Percentiles rank a stretch among this genome's conserved stretches.
phyloP scores from a whole-genome alignment of 2,888 invertebrate species.

The Ethmia dodecea region DNA sequence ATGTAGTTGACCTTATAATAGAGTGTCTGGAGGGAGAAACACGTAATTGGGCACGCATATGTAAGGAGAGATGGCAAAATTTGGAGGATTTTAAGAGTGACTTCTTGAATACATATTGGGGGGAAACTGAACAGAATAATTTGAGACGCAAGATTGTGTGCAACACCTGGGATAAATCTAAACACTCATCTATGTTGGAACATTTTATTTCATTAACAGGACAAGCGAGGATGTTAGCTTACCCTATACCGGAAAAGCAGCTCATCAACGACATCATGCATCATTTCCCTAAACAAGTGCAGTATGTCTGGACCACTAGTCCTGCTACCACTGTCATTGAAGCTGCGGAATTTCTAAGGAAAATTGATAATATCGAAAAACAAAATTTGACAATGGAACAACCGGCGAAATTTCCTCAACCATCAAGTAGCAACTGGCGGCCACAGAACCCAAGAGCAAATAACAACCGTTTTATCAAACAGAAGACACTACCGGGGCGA shows the following conservation, averaged over 20 bases:
- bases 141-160: neutral
- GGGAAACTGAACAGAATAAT: neutral
- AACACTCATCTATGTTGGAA: neutral
- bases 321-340: too few relatives aligned
- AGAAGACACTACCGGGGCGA: too few relatives aligned
- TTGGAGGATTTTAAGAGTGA: constrained; percentile 2
- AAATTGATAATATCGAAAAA: too few relatives aligned
- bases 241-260: neutral
- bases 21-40: constrained; percentile 1
- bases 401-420: too few relatives aligned
- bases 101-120: neutral
- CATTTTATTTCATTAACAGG: neutral
- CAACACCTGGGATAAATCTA: neutral
- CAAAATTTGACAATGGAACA: too few relatives aligned
- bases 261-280: neutral
- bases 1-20: neutral
- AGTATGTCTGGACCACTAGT: constrained; percentile 1
- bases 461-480: too few relatives aligned
- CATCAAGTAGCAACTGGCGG: too few relatives aligned
- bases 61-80: constrained; percentile 1
- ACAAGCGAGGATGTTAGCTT: neutral
- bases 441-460: too few relatives aligned
- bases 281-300: constrained; percentile 1
- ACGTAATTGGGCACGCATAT: neutral
- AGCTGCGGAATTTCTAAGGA: too few relatives aligned